Conservation (phyloP, 1,140 invertebrate species). For the Drosophila gunungcola region DNA sequence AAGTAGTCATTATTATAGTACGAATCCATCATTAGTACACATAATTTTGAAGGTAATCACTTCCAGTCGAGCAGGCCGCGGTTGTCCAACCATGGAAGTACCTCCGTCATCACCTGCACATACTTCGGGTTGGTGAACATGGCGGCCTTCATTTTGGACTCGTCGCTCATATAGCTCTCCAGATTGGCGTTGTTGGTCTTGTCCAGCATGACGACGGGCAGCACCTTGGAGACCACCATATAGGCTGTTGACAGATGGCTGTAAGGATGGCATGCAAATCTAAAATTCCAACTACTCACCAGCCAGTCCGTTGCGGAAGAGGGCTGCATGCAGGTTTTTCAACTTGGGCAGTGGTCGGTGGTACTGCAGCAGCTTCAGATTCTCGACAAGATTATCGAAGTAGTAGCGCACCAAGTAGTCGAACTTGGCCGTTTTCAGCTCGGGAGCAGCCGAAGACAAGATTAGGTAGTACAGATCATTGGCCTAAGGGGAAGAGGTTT, state of each 20-base stretch:
- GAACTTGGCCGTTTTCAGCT: constrained; percentile 66
- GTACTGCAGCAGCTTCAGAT: constrained; percentile 74
- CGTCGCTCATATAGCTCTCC: constrained; percentile 60
- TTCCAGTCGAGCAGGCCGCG: constrained; percentile 80
- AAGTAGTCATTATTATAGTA: constrained; percentile 26
- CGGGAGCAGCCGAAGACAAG: constrained; percentile 71
- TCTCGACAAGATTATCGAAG: constrained; percentile 72
- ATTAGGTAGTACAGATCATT: constrained; percentile 80
- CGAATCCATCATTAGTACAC: background rate
- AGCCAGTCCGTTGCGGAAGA: constrained; percentile 71
- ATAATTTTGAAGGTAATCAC: constrained; percentile 33
- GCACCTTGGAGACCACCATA: constrained; percentile 76
- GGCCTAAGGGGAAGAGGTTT: constrained; percentile 20
- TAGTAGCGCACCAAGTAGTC: constrained; percentile 78
- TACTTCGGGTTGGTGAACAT: constrained; percentile 82
- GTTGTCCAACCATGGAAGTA: constrained; percentile 82
- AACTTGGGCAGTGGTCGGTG: constrained; percentile 78
- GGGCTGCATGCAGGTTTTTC: constrained; percentile 62
- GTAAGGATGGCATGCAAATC: background rate
- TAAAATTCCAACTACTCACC: constrained; percentile 34
- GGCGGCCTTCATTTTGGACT: constrained; percentile 68
- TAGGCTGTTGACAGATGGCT: constrained; percentile 46
- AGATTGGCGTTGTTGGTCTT: constrained; percentile 54
- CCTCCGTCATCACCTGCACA: constrained; percentile 67
- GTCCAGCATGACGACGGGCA: constrained; percentile 78